A percentile compares a stretch with the other conserved stretches of the same genome.
These are phyloP conservation scores for Galerucella calmariensis DNA, from an alignment of 2,888 invertebrate genomes.

Conservation along the genomic window DNA sequence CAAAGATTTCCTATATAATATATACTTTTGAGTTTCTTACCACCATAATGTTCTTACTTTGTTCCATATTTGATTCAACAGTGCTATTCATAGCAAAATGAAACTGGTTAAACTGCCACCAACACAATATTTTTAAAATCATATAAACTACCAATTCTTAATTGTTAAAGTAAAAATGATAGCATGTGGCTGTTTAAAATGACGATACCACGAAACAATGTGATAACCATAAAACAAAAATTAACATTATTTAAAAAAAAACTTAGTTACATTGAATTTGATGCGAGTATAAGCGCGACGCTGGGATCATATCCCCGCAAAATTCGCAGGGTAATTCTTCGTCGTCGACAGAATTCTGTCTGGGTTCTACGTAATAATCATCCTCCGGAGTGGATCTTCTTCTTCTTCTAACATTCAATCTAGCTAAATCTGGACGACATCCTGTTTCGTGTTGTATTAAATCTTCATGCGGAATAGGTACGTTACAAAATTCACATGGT, in stretches of 20 bases:
- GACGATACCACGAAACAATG: too few species aligned
- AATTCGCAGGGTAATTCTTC: conserved; percentile 72
- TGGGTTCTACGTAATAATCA: conserved; percentile 53
- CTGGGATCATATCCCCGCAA: conserved; percentile 67
- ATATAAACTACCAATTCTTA: too few species aligned
- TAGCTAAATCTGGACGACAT: conserved; percentile 64
- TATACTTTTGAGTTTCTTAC: too few species aligned
- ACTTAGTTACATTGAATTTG: conserved; percentile 64
- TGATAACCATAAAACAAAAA: conserved; percentile 10
- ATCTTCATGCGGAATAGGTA: conserved; percentile 67
- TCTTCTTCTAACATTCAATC: conserved; percentile 56
- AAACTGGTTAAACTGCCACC: too few species aligned
- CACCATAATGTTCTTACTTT: too few species aligned
- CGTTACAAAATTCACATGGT: conserved; percentile 70
- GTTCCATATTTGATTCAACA: too few species aligned
- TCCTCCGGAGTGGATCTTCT: conserved; percentile 51
- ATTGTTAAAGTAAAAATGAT: too few species aligned
- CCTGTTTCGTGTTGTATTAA: conserved; percentile 67
- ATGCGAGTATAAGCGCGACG: conserved; percentile 68
- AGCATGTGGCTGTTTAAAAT: too few species aligned
- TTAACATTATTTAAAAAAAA: conserved; percentile 7
- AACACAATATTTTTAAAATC: too few species aligned
- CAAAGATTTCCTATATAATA: too few species aligned
- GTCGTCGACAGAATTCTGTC: conserved; percentile 58
- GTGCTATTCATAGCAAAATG: too few species aligned